Evolutionary conservation across 2,888 invertebrate species (phyloP), one percentile per base, ranked within the genome.

Genomic region (Xestoiulus laeticollis): DNA sequence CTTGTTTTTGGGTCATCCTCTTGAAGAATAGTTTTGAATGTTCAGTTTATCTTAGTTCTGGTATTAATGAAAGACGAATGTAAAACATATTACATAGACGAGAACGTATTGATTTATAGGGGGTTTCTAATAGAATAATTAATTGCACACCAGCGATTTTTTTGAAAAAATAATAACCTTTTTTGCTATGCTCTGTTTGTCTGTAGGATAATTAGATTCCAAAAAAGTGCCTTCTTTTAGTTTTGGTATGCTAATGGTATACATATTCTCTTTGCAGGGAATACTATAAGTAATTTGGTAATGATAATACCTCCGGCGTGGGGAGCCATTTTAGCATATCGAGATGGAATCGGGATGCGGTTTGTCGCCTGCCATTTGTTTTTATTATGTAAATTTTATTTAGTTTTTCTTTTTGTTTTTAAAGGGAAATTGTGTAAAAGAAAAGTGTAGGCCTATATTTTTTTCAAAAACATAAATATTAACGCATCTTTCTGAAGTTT

Each of bases 221-320:
- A n/a, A n/a, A n/a, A n/a, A n/a, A n/a, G n/a, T n/a, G n/a, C n/a
- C n/a, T n/a, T n/a, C n/a, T n/a, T n/a, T n/a, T n/a, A n/a, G n/a
- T n/a, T n/a, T n/a, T n/a, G 14, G 26, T 68, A 68, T 68, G 68
- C 4, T 68, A 68, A 68, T 68, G 22, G 19, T 12, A 22, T 10
- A n/a, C 87, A 14, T 84, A 22, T 26, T 87, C 84, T 87, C 86
- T 88, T 91, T 91, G 8, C 90, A 93, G 93, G 93, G 92, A 93
- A 93, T 90, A 93, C 93, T 2, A 87, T 93, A 12, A 93, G 92
- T 89, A 93, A 93, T 90, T 88, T 92, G 22, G 90, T 92, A 88
- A 93, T 93, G 92, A 93, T 93, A 33, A 89, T 93, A 32, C 93
- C 93, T 30, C 92, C 93, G 16, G 82, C 93, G 2, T 91, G 92